Evolutionary conservation across 2,888 invertebrate genomes (phyloP).

Genomic region (Diogma glabrata): DNA sequence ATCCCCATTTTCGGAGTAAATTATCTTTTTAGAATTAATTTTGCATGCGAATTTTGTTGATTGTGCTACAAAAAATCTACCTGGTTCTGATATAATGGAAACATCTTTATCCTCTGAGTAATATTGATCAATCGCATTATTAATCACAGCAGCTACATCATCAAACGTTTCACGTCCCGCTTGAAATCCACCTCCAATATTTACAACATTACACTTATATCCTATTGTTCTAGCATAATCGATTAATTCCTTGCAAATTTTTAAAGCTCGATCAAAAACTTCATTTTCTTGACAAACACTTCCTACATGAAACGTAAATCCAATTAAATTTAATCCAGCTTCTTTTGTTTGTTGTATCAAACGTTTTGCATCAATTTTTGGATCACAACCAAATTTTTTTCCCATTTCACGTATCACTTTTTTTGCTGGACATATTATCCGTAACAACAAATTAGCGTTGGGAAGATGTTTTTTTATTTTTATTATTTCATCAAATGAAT

Average conservation of each 20-base stretch:
- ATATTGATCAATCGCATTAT: background rate
- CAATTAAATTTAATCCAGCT: slow-evolving; percentile 1
- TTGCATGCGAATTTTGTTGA: background rate
- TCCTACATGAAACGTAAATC: slow-evolving; percentile 4
- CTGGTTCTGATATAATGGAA: background rate
- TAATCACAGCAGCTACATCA: background rate
- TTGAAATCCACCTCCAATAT: slow-evolving; percentile 3
- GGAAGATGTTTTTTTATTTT: background rate
- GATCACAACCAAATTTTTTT: background rate
- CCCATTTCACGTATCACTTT: background rate
- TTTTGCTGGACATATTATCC: background rate
- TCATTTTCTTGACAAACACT: background rate
- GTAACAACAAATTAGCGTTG: background rate
- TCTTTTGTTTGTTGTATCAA: slow-evolving; percentile 1
- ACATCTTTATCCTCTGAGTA: background rate
- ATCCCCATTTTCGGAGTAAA: background rate
- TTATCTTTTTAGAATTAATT: background rate
- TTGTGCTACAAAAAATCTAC: background rate
- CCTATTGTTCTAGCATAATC: background rate
- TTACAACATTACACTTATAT: background rate
- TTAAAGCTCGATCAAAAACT: background rate
- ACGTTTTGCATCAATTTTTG: background rate
- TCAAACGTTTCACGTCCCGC: background rate
- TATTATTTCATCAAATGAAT: slow-evolving; percentile 1
- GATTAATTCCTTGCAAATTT: background rate